Percentiles rank a stretch among this genome's conserved stretches.
phyloP scores from a whole-genome alignment of 2,888 invertebrate genomes.

The Lysandra coridon region DNA sequence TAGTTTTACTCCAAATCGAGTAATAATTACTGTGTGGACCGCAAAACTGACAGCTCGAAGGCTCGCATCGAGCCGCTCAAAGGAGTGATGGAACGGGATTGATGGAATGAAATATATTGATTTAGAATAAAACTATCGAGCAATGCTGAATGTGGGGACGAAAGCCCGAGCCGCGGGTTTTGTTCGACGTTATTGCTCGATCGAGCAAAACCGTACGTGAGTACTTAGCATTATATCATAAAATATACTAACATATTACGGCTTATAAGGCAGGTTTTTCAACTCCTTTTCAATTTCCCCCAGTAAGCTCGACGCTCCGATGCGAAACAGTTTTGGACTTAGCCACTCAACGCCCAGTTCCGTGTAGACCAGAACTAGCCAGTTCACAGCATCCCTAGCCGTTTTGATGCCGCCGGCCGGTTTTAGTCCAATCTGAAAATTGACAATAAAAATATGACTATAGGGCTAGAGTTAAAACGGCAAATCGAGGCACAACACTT shows the following conservation, averaged over 20 bases:
- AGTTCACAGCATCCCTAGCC: slow-evolving; percentile 90
- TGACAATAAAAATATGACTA: neutral
- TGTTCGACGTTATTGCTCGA: no score
- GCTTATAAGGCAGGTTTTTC: slow-evolving; percentile 46
- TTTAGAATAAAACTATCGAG: no score
- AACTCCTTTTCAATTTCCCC: slow-evolving; percentile 85
- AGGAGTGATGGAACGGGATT: no score
- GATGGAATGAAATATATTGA: no score
- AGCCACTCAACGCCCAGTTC: slow-evolving; percentile 95
- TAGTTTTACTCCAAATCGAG: no score
- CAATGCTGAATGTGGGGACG: no score
- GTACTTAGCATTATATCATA: neutral
- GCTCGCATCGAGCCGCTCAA: no score
- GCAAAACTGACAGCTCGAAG: no score
- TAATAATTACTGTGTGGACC: no score
- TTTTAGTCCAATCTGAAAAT: slow-evolving; percentile 92
- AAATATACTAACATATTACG: neutral
- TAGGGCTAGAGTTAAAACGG: neutral
- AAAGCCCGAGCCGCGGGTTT: no score
- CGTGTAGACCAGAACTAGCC: slow-evolving; percentile 91
- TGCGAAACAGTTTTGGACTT: slow-evolving; percentile 88
- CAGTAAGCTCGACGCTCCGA: slow-evolving; percentile 96
- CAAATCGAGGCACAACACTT: neutral
- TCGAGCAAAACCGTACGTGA: no score
- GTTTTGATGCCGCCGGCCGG: slow-evolving; percentile 98